Evolutionary conservation across 2,888 invertebrate genomes (phyloP), one percentile per base, ranked within the genome.

Genomic region (Keiferia lycopersicella): DNA sequence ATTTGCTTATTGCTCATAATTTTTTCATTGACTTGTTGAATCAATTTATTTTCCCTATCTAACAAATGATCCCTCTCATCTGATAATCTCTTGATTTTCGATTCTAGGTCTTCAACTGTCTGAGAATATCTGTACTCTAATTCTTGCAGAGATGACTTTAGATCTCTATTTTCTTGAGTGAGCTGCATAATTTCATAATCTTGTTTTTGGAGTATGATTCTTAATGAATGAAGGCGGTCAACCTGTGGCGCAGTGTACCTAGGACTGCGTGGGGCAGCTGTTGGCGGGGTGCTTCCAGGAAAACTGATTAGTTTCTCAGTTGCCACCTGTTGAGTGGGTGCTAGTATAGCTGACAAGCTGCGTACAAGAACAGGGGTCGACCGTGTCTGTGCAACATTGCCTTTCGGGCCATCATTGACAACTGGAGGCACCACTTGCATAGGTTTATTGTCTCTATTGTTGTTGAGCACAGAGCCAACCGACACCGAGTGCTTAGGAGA

Each of bases 341-440:
- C 81, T 12, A 91, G 76, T 30, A 91, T 90, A 16, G 88, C 91
- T 58, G 91, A 91, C 14, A 86, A 81, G 80, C 91, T 91, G 18
- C 90, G 82, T 18, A 86, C 79, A n/a, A 91, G 74, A 3, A 76
- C 78, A 38, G 88, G 88, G n/a, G 83, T 82, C 11, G 83, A 68
- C 41, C 79, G 77, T 20, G 70, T 66, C 26, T 77, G 75, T 59
- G 67, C 67, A 11, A 65, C 38, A 69, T 62, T 73, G 1, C 67
- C 56, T 73, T 84, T 87, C 1, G 78, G 64, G 22, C 69, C 66
- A 63, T 84, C 85, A 74, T 82, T 88, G 1, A 89, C 74, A 18
- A 89, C 88, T 16, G 91, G 90, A 26, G 88, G 84, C 7, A 91
- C 91, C 20, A 86, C 83, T 73, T 91, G 91, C 72, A 82, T 90